Conservation (phyloP, 2,113 vertebrate species). For the Glareola pratincola region DNA sequence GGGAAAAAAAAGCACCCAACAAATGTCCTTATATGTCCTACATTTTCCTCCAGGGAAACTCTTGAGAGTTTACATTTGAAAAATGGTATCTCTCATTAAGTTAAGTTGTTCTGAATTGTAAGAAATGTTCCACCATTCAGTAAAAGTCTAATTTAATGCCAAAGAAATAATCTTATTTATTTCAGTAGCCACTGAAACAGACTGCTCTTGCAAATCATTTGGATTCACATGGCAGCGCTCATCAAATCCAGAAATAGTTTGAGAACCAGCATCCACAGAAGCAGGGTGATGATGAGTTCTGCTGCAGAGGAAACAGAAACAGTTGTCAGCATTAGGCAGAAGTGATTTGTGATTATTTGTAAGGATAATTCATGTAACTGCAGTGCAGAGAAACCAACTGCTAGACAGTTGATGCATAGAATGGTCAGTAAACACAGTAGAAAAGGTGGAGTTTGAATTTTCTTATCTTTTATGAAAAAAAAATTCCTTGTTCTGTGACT, state of each 20-base stretch:
- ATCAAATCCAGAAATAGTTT: not conserved
- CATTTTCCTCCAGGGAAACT: conserved; percentile 23
- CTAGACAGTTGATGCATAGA: not conserved
- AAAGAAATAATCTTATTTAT: not conserved
- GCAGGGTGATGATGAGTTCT: not conserved
- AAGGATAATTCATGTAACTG: not conserved
- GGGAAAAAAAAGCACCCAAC: not conserved
- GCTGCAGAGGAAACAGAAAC: not conserved
- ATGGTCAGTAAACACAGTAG: not conserved
- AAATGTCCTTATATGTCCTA: not conserved
- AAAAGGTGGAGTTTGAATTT: not conserved
- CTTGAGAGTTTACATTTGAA: not conserved
- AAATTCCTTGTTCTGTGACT: not conserved
- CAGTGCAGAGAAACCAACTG: not conserved
- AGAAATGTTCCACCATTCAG: not conserved
- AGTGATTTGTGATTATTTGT: not conserved
- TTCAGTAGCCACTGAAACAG: not conserved
- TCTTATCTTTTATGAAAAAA: not conserved
- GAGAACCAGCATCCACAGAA: not conserved
- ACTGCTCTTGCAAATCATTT: not conserved
- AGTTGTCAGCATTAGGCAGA: not conserved
- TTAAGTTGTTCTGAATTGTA: not conserved
- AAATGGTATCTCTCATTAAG: conserved; percentile 3
- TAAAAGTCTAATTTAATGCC: not conserved
- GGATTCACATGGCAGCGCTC: not conserved